These are phyloP conservation scores for Nycticebus coucang DNA, from an alignment of 2,113 vertebrate species.

Conservation along the genomic window DNA sequence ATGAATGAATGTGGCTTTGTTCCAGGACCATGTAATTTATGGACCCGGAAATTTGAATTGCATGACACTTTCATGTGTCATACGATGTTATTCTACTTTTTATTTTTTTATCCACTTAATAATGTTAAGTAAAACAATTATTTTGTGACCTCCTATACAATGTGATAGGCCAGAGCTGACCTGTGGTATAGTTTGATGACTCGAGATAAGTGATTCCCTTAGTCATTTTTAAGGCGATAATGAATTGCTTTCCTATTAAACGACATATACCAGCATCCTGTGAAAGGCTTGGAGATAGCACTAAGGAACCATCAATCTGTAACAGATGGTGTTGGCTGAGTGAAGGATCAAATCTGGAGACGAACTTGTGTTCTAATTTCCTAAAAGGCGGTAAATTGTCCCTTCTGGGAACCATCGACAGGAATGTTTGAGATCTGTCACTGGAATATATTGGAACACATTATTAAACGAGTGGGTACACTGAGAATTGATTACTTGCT, in stretches of 20 bases:
- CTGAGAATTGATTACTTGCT: conserved; percentile 5
- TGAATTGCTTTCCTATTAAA: not conserved
- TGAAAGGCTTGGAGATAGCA: not conserved
- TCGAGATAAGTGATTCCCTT: not conserved
- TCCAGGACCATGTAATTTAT: not conserved
- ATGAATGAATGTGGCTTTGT: not conserved
- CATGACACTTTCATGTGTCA: not conserved
- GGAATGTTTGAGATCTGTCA: conserved; percentile 3
- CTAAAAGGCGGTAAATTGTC: conserved; percentile 30
- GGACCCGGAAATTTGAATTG: not conserved
- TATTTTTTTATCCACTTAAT: not conserved
- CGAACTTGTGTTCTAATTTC: not conserved
- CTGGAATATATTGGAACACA: not conserved
- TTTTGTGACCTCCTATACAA: not conserved
- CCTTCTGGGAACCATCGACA: not conserved
- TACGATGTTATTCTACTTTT: not conserved
- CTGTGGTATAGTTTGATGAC: not conserved
- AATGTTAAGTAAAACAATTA: not conserved
- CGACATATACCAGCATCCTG: not conserved
- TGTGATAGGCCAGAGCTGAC: not conserved
- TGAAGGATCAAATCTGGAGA: conserved; percentile 21
- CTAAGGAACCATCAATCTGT: not conserved
- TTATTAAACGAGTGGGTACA: conserved; percentile 7
- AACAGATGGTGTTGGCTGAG: conserved; percentile 26
- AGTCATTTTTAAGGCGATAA: not conserved